phyloP scores from a whole-genome alignment of 2,797 vertebrate genomes.

The Sternotherus odoratus region DNA sequence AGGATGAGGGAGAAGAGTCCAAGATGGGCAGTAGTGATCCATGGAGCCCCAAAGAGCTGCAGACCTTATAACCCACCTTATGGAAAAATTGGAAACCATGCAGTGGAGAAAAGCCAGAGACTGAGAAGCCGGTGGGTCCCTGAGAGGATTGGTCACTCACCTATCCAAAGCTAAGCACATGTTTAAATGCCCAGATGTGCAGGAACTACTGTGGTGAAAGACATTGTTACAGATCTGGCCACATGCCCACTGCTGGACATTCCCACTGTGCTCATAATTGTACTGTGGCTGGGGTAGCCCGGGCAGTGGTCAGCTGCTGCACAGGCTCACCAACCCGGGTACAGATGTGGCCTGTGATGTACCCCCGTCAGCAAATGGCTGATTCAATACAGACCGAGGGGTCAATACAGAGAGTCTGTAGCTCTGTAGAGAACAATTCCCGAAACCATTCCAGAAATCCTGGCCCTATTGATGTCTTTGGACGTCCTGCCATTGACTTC shows the following conservation, averaged over 20 bases:
- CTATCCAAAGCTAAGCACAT: no score
- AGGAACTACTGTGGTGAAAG: neutral
- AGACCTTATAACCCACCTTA: neutral
- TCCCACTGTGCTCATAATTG: neutral
- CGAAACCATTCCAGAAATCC: neutral
- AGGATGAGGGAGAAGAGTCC: neutral
- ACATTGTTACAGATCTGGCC: neutral
- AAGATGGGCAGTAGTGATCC: no score
- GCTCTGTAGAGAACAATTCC: neutral
- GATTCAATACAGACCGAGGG: neutral
- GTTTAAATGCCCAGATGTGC: neutral
- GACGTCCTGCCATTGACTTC: neutral
- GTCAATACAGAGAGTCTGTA: neutral
- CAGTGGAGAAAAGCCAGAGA: neutral
- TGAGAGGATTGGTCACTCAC: neutral
- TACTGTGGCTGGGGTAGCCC: neutral
- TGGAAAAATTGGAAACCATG: neutral
- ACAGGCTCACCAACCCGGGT: neutral
- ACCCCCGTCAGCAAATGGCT: neutral
- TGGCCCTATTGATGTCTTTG: neutral
- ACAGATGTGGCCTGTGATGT: neutral
- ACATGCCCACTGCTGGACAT: no score
- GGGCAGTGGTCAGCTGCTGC: neutral
- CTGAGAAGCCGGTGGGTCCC: neutral
- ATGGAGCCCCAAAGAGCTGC: no score